Evolutionary conservation across 1,140 invertebrate species (phyloP).

Genomic region (Achroia grisella): DNA sequence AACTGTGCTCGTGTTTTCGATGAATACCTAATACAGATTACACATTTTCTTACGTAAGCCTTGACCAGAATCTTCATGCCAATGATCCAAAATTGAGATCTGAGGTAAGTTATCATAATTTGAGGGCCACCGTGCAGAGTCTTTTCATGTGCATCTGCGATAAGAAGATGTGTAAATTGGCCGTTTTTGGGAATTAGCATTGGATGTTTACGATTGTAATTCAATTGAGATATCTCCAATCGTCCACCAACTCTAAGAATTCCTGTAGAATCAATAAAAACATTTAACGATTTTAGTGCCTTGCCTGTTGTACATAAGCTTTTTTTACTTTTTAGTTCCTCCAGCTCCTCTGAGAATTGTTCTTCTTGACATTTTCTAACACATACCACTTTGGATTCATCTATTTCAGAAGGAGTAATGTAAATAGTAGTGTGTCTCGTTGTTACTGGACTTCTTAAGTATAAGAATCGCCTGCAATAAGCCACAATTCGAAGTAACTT

Average conservation of each 20-base stretch:
- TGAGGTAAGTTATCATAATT: constrained; percentile 6
- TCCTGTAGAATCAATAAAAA: constrained; percentile 31
- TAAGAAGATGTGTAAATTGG: constrained; percentile 26
- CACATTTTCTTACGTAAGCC: background rate
- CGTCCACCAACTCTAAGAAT: constrained; percentile 53
- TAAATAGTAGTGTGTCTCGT: background rate
- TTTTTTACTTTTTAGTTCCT: constrained; percentile 2
- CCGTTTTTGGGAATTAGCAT: constrained; percentile 35
- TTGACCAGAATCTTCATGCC: background rate
- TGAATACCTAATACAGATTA: background rate
- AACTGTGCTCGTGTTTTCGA: background rate
- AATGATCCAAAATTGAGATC: constrained; percentile 2
- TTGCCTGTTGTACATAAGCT: constrained; percentile 3
- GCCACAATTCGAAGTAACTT: too few relatives aligned
- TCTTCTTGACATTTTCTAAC: background rate
- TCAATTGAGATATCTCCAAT: constrained; percentile 26
- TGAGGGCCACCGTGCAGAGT: constrained; percentile 24
- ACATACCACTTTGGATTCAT: too few relatives aligned
- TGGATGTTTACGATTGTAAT: constrained; percentile 39
- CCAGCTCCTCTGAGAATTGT: constrained; percentile 2
- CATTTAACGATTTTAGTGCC: constrained; percentile 10
- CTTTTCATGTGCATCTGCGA: constrained; percentile 27
- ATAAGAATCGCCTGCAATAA: too few relatives aligned
- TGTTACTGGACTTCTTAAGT: too few relatives aligned
- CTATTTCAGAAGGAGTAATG: background rate